Base-by-base conservation (phyloP, 2,113 vertebrate genomes). In the Mugil cephalus region DNA sequence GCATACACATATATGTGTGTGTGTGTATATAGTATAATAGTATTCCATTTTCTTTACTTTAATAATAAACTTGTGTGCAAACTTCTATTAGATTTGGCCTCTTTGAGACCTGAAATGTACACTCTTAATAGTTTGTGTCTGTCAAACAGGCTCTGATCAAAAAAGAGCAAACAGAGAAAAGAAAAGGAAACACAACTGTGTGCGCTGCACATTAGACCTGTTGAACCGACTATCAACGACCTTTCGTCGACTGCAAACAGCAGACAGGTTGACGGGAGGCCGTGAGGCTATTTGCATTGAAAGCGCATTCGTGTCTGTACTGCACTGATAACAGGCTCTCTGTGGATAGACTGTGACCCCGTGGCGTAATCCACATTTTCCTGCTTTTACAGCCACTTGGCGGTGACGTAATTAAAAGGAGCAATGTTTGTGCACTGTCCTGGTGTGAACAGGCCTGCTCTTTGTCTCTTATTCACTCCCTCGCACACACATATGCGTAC, bases 301-400 rank as follows among this genome's bases (percentile, higher is more conserved):
- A 73, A 74, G 74, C 68, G 59, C 69, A 78, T 53, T 61, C 76
- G 58, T 42, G 56, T 39, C 82, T 85, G 86, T 30, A 10, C 62
- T 40, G 39, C 40, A 52, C 80, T 87, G 84, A 86, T 86, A 87
- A 81, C 73, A 63, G 69, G 24, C 72, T 38, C 58, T 80, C 69
- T 80, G 73, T 83, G 70, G 59, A 64, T 13, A 71, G 59, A 78
- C 77, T 74, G 70, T 48, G 67, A 17, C 61, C 34, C 7, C 0
- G 35, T 83, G 81, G 79, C 36, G 79, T 87, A 69, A 88, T 88
- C 80, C 69, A 66, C 70, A 52, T 77, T 75, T 86, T 47, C 60
- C 42, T 69, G 75, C 78, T 77, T 74, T 80, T 72, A 52, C 64
- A 66, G 66, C 59, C 76, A 46, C 58, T 80, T 47, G 59, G 12